Percentiles rank a stretch among this genome's conserved stretches.
These are phyloP conservation scores for Gallinago nigripennis DNA, from an alignment of 2,797 vertebrate genomes.

Conservation along the genomic window DNA sequence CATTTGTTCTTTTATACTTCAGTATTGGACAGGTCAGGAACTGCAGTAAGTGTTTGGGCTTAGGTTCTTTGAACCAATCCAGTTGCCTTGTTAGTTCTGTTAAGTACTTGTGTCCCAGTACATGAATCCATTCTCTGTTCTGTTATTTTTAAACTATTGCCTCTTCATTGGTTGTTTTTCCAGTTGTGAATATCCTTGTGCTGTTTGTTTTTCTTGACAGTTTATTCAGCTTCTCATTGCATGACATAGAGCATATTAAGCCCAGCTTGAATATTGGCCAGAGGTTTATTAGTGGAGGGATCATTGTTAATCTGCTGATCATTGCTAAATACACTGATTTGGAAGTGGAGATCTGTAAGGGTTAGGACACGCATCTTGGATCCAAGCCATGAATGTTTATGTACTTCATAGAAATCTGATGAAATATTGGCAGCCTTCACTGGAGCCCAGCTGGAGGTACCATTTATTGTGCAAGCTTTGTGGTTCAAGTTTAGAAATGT, in stretches of 20 bases:
- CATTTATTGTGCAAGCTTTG: not conserved
- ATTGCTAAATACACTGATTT: not conserved
- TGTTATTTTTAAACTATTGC: conserved; percentile 12
- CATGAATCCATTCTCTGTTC: not conserved
- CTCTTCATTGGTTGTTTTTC: not conserved
- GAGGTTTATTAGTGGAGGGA: not conserved
- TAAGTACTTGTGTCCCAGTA: not conserved
- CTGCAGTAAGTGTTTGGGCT: not conserved
- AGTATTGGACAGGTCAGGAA: not conserved
- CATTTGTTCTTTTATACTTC: not conserved
- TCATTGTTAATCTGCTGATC: not conserved
- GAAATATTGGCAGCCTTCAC: not conserved
- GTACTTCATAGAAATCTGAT: not conserved
- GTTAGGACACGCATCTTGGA: not conserved
- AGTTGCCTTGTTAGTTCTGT: not conserved
- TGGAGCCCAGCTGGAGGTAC: not conserved
- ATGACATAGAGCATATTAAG: not conserved
- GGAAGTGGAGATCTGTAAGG: not conserved
- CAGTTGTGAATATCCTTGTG: not conserved
- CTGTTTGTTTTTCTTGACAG: not conserved
- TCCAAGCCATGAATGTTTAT: not conserved
- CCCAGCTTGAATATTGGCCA: not conserved
- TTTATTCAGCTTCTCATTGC: conserved; percentile 2
- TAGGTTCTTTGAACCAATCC: not conserved
- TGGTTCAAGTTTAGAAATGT: not conserved